Percentiles rank a stretch among this genome's conserved stretches.
Evolutionary conservation across 2,888 invertebrate species (phyloP).

Genomic region (Clostera curtula): DNA sequence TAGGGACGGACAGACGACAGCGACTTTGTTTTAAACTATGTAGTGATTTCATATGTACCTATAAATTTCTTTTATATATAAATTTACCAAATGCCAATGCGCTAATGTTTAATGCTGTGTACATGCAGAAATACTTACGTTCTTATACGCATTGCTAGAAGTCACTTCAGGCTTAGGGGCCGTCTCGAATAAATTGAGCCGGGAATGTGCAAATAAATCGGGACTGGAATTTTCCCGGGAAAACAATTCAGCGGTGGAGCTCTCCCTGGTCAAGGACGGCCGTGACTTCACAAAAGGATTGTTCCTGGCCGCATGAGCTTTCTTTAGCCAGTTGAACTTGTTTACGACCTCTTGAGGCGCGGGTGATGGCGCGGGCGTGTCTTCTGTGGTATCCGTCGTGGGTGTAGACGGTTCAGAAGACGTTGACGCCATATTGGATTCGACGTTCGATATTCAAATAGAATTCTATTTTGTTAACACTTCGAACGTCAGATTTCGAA

Average conservation of each 20-base stretch:
- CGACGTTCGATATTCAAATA: background rate
- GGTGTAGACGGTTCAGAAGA: slow-evolving; percentile 33
- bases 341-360: slow-evolving; percentile 34
- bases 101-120: too few relatives aligned
- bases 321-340: slow-evolving; percentile 59
- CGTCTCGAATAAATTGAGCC: slow-evolving; percentile 61
- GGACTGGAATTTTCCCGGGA: slow-evolving; percentile 57
- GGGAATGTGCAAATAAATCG: slow-evolving; percentile 63
- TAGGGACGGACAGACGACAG: too few relatives aligned
- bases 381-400: slow-evolving; percentile 31
- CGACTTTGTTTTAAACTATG: too few relatives aligned
- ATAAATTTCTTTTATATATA: too few relatives aligned
- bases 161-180: slow-evolving; percentile 51
- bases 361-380: slow-evolving; percentile 43
- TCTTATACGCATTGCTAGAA: slow-evolving; percentile 34
- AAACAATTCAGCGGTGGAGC: slow-evolving; percentile 55
- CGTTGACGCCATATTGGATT: slow-evolving; percentile 14
- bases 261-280: slow-evolving; percentile 56
- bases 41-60: too few relatives aligned
- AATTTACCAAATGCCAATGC: too few relatives aligned
- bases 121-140: slow-evolving; percentile 31
- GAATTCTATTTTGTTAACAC: background rate
- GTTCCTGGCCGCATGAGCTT: slow-evolving; percentile 42
- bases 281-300: slow-evolving; percentile 58
- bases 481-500: background rate